A percentile compares a stretch with the other conserved stretches of the same genome.
These are phyloP conservation scores for Macropodus opercularis DNA, from an alignment of 2,797 vertebrate species.

Conservation along the genomic window DNA sequence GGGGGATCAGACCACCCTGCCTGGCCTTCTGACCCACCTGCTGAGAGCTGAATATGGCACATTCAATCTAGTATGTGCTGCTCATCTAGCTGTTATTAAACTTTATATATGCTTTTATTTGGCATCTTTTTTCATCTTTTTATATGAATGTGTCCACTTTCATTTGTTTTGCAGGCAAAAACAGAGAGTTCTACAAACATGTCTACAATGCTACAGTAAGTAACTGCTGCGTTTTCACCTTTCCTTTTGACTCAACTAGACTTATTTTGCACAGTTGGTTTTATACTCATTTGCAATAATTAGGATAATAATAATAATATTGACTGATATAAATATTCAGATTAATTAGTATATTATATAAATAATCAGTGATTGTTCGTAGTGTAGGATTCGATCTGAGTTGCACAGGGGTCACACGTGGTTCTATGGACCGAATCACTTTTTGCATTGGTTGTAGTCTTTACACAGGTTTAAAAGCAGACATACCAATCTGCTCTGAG, in stretches of 20 bases:
- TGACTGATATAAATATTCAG: no score
- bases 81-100: background rate
- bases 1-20: constrained; percentile 94
- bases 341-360: no score
- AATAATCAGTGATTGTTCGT: no score
- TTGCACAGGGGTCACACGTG: no score
- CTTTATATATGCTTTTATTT: background rate
- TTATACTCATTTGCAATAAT: no score
- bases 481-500: constrained; percentile 46
- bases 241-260: background rate
- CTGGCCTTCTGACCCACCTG: constrained; percentile 92
- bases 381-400: constrained; percentile 28
- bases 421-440: constrained; percentile 22
- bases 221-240: constrained; percentile 41
- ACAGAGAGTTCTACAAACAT: constrained; percentile 82
- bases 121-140: background rate
- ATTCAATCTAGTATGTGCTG: constrained; percentile 82
- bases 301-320: no score
- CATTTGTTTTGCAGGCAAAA: constrained; percentile 85
- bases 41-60: constrained; percentile 96
- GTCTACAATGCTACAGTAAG: constrained; percentile 87
- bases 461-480: constrained; percentile 60
- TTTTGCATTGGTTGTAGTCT: constrained; percentile 37
- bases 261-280: no score
- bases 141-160: background rate